Evolutionary conservation across 2,797 vertebrate genomes (phyloP).

Genomic region (Anguilla megastoma): DNA sequence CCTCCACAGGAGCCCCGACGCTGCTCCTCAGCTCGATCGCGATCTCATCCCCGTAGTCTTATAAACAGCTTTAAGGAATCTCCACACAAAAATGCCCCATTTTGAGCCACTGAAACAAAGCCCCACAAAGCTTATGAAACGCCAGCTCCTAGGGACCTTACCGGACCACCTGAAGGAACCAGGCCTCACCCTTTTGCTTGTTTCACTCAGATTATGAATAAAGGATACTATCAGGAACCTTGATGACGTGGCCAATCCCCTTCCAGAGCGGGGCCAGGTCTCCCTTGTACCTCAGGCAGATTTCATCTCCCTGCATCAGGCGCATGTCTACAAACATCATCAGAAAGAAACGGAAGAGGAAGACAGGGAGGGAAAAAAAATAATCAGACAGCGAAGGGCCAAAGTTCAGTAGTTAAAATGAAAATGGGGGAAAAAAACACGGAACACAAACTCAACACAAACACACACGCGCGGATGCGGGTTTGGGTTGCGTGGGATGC

Average conservation of each 20-base stretch:
- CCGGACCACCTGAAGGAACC: not conserved
- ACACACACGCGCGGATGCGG: constrained; percentile 57
- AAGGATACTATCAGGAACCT: constrained; percentile 99
- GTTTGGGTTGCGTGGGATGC: constrained; percentile 58
- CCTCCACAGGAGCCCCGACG: constrained; percentile 93
- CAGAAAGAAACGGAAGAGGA: not conserved
- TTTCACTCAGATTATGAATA: not conserved
- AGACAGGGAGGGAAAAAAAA: constrained; percentile 30
- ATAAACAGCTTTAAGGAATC: constrained; percentile 55
- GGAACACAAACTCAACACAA: constrained; percentile 32
- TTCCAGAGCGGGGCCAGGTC: constrained; percentile 95
- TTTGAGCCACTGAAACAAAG: not conserved
- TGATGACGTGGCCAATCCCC: constrained; percentile 97
- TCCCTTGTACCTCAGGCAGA: constrained; percentile 95
- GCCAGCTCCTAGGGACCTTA: not conserved
- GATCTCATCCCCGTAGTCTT: constrained; percentile 98
- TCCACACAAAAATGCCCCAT: not conserved
- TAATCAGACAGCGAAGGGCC: constrained; percentile 39
- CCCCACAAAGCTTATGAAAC: not conserved
- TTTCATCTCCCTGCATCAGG: constrained; percentile 98
- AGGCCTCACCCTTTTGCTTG: not conserved
- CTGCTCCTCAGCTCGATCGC: constrained; percentile 96
- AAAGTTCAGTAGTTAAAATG: constrained; percentile 23
- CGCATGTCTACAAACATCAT: constrained; percentile 82
- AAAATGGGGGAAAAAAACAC: constrained; percentile 38